Percentiles rank a stretch among this genome's conserved stretches.
Conservation (phyloP, 2,113 vertebrate species). For the Bucco capensis region DNA sequence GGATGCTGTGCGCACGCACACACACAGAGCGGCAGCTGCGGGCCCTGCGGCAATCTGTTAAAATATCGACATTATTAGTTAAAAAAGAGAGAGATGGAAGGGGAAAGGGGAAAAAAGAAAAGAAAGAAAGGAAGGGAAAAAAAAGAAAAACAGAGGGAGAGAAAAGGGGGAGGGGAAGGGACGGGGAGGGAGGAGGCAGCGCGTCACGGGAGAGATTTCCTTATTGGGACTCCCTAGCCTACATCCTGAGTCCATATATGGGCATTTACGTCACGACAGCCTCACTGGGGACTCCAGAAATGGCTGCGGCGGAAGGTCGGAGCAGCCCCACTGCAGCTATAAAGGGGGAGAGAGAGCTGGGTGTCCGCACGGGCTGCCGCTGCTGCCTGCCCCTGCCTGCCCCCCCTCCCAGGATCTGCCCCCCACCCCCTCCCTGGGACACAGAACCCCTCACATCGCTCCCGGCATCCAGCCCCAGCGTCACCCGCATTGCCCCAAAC, state of each 20-base stretch:
- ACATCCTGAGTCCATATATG: slow-evolving; percentile 98
- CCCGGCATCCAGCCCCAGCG: neutral
- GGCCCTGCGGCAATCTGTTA: neutral
- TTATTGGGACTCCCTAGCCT: slow-evolving; percentile 87
- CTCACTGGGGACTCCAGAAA: slow-evolving; percentile 96
- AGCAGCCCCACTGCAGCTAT: slow-evolving; percentile 82
- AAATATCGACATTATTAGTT: slow-evolving; percentile 23
- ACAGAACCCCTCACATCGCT: neutral
- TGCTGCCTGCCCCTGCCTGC: neutral
- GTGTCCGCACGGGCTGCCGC: neutral
- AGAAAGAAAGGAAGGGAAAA: neutral
- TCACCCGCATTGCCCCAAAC: neutral
- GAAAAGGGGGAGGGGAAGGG: neutral
- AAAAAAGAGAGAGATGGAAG: neutral
- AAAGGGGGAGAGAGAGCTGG: slow-evolving; percentile 75
- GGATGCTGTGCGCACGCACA: neutral
- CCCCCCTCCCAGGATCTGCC: too few species aligned
- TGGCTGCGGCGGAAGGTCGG: slow-evolving; percentile 88
- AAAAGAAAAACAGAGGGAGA: neutral
- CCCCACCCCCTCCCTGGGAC: too few species aligned
- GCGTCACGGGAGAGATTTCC: slow-evolving; percentile 88
- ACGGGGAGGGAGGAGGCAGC: neutral
- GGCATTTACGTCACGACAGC: slow-evolving; percentile 89
- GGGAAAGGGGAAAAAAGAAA: neutral
- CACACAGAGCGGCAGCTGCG: neutral